Evolutionary conservation across 35 echinoderm and acorn worm genomes (phyloP).

Genomic region (Ophiothrix spiculata): DNA sequence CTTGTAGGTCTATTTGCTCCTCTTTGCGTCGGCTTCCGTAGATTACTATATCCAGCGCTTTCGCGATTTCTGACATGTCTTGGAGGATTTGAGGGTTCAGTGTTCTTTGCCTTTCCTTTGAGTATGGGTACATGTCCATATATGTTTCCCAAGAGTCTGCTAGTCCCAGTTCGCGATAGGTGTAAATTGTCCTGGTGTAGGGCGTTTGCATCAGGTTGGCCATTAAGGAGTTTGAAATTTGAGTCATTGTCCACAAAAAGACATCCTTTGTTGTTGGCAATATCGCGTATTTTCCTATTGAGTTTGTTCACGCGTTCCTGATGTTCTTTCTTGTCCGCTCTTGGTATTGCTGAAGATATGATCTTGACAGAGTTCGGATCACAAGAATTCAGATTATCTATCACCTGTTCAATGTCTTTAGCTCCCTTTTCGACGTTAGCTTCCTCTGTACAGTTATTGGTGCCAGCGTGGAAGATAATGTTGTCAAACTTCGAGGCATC

Average conservation of each 20-base stretch:
- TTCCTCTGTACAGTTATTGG: conserved; percentile 32
- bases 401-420: background rate
- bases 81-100: too few relatives aligned
- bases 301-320: conserved; percentile 16
- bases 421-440: background rate
- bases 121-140: too few relatives aligned
- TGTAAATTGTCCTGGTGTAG: conserved; percentile 13
- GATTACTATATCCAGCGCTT: too few relatives aligned
- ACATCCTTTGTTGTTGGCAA: conserved; percentile 16
- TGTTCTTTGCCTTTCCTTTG: too few relatives aligned
- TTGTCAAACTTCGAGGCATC: background rate
- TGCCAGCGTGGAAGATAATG: conserved; percentile 24
- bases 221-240: conserved; percentile 36
- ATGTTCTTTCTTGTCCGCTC: conserved; percentile 1
- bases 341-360: conserved; percentile 30
- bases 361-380: background rate
- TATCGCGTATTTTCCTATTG: background rate
- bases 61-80: too few relatives aligned
- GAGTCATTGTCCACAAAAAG: conserved; percentile 20
- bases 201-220: background rate
- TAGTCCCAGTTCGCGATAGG: conserved; percentile 20
- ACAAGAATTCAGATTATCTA: background rate
- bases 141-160: conserved; percentile 27
- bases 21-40: too few relatives aligned
- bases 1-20: too few relatives aligned